phyloP scores from a whole-genome alignment of 2,797 vertebrate genomes.

The Alcedo atthis region DNA sequence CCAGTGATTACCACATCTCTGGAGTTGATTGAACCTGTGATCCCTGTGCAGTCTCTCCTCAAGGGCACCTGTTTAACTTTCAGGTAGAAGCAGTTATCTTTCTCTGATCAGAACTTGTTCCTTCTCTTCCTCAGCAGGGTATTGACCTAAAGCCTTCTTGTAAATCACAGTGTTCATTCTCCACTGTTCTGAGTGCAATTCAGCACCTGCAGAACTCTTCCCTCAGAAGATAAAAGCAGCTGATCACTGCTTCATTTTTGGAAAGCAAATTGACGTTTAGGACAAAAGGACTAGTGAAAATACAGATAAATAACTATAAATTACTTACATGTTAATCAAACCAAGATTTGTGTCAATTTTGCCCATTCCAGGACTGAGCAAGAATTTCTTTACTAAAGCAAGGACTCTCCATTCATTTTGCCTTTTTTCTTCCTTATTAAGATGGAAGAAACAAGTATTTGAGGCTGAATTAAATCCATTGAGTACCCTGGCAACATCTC shows the following conservation, averaged over 20 bases:
- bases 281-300: background rate
- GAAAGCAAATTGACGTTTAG: background rate
- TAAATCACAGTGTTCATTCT: background rate
- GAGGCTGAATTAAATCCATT: background rate
- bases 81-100: background rate
- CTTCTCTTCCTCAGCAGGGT: background rate
- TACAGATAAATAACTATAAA: background rate
- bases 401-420: background rate
- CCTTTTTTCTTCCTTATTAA: background rate
- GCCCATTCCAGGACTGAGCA: background rate
- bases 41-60: background rate
- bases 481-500: background rate
- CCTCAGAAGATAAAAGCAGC: background rate
- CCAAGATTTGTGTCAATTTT: background rate
- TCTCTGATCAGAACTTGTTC: background rate
- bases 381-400: background rate
- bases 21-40: background rate
- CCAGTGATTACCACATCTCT: background rate
- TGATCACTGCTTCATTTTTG: background rate
- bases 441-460: background rate
- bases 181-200: background rate
- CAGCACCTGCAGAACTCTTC: background rate
- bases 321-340: background rate
- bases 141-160: conserved; percentile 24
- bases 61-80: background rate